A percentile compares a stretch with the other conserved stretches of the same genome.
These are phyloP conservation scores for Morpho achilles DNA, from an alignment of 2,888 invertebrate species.

Conservation along the genomic window DNA sequence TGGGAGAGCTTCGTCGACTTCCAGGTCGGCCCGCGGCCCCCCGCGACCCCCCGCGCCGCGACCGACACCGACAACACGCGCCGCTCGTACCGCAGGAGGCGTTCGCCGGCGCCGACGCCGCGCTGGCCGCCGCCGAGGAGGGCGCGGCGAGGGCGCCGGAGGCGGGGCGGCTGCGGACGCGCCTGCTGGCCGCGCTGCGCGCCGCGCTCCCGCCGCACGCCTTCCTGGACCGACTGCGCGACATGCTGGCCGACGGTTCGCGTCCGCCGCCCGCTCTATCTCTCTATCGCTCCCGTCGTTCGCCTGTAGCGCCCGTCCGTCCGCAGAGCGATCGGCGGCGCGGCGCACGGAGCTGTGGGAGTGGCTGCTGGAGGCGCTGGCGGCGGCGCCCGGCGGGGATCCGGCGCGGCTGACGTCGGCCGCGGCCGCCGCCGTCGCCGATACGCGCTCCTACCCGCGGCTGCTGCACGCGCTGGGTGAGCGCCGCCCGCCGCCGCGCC, in stretches of 20 bases:
- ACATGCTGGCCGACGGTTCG: constrained; percentile 24
- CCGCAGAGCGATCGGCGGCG: constrained; percentile 16
- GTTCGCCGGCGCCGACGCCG: constrained; percentile 32
- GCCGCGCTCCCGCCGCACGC: constrained; percentile 29
- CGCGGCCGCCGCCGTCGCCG: constrained; percentile 33
- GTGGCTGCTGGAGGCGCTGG: constrained; percentile 39
- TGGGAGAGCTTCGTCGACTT: constrained; percentile 55
- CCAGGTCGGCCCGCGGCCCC: constrained; percentile 35
- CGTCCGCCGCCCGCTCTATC: not conserved
- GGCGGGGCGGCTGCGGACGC: constrained; percentile 22
- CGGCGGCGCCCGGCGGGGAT: constrained; percentile 27
- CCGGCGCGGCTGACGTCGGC: constrained; percentile 30
- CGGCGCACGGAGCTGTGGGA: constrained; percentile 41
- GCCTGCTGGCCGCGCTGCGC: constrained; percentile 28
- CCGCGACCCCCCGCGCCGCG: not conserved
- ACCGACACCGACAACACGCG: not conserved
- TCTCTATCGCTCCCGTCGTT: no score
- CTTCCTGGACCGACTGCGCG: constrained; percentile 32
- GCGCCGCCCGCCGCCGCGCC: constrained; percentile 12
- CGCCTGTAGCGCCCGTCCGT: not conserved
- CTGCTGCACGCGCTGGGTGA: constrained; percentile 46
- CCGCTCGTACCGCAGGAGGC: constrained; percentile 35
- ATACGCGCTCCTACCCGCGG: constrained; percentile 41
- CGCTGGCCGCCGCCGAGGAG: constrained; percentile 29
- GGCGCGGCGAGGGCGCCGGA: constrained; percentile 24